Conservation (phyloP, 92 coral and sea anemone genomes). For the Porites evermanni region DNA sequence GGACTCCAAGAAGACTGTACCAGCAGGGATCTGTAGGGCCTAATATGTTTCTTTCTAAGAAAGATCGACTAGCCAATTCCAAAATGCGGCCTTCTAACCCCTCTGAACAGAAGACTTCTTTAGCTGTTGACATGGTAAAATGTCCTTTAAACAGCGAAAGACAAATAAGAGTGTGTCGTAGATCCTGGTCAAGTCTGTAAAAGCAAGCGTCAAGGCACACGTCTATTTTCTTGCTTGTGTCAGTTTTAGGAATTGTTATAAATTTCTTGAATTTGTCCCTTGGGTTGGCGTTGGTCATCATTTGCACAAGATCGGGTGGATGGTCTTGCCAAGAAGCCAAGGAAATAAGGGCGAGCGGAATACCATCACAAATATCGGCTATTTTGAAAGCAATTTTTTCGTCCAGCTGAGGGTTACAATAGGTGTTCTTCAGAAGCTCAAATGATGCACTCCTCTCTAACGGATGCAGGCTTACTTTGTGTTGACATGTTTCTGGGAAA, state of each 20-base stretch:
- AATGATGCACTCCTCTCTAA: constrained; percentile 5
- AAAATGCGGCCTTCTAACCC: constrained; percentile 20
- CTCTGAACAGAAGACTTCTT: neutral
- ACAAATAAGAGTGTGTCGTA: neutral
- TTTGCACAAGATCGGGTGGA: neutral
- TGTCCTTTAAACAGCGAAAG: neutral
- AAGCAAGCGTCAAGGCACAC: constrained; percentile 19
- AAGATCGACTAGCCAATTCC: constrained; percentile 18
- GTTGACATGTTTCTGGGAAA: constrained; percentile 4
- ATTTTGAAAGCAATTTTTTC: constrained; percentile 27
- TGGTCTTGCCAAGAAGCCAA: neutral
- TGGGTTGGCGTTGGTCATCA: neutral
- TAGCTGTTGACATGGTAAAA: neutral
- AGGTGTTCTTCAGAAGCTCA: constrained; percentile 16
- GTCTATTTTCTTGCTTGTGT: neutral
- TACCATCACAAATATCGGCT: constrained; percentile 53
- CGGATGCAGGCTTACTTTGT: neutral
- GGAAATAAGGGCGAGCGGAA: constrained; percentile 40
- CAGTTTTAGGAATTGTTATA: neutral
- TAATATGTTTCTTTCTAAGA: neutral
- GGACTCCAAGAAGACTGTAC: neutral
- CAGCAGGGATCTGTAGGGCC: neutral
- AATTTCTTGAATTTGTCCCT: neutral
- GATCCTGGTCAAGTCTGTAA: neutral
- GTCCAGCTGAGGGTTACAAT: neutral